Evolutionary conservation across 2,797 vertebrate genomes (phyloP).

Genomic region (Serranus cabrilla): DNA sequence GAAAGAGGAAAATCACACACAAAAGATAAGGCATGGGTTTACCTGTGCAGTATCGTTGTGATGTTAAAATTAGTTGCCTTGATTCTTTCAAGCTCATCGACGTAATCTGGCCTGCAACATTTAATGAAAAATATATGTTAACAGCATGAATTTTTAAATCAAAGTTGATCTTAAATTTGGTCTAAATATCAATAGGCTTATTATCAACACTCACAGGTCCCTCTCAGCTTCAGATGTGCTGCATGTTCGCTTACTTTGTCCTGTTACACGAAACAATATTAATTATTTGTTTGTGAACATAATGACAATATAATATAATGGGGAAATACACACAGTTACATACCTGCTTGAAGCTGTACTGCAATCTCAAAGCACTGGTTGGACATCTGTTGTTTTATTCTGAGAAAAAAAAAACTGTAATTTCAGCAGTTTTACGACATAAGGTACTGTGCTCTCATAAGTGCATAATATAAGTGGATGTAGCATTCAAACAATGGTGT

Average conservation of each 20-base stretch:
- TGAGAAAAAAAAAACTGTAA: slow-evolving; percentile 47
- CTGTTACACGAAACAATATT: slow-evolving; percentile 59
- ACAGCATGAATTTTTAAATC: not conserved
- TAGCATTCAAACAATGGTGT: not conserved
- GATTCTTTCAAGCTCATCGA: slow-evolving; percentile 78
- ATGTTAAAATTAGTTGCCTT: slow-evolving; percentile 80
- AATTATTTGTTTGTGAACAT: not conserved
- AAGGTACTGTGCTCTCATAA: not conserved
- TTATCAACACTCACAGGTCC: slow-evolving; percentile 78
- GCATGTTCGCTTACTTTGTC: slow-evolving; percentile 70
- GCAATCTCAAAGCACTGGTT: slow-evolving; percentile 88
- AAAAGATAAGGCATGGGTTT: no score
- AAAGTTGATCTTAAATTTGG: slow-evolving; percentile 1
- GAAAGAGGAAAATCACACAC: no score
- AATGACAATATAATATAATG: not conserved
- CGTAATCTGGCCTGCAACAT: slow-evolving; percentile 76
- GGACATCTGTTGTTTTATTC: slow-evolving; percentile 85
- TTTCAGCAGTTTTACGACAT: not conserved
- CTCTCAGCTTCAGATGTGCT: slow-evolving; percentile 75
- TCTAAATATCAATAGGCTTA: not conserved
- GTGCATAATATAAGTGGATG: not conserved
- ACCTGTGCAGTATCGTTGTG: slow-evolving; percentile 84
- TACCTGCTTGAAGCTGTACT: slow-evolving; percentile 82
- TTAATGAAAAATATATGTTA: not conserved
- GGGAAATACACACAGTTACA: not conserved